Evolutionary conservation across 2,888 invertebrate genomes (phyloP).

Genomic region (Hirtodrosophila histrioides): DNA sequence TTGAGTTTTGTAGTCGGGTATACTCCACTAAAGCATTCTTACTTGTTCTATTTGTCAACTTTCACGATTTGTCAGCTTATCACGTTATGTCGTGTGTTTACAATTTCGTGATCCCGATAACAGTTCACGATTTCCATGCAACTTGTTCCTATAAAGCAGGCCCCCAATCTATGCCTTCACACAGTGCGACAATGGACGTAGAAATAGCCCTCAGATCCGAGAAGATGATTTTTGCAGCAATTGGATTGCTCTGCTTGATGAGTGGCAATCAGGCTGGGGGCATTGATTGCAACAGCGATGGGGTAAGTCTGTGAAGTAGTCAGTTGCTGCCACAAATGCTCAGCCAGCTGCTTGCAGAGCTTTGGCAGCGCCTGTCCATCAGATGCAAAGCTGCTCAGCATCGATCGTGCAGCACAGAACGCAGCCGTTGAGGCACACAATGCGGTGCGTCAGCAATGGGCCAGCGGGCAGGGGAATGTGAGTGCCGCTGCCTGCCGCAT

Average conservation of each 20-base stretch:
- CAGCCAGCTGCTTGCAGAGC: conserved; percentile 5
- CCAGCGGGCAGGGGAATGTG: conserved; percentile 29
- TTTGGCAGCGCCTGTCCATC: conserved; percentile 24
- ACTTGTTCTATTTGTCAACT: conserved; percentile 1
- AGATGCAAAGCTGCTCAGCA: not conserved
- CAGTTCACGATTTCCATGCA: conserved; percentile 6
- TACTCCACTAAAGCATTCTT: too few relatives aligned
- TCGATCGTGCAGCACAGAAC: not conserved
- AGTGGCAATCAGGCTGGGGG: not conserved
- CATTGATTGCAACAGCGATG: conserved; percentile 13
- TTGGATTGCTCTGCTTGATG: conserved; percentile 5
- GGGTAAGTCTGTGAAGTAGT: conserved; percentile 18
- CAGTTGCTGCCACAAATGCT: not conserved
- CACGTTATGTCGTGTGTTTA: not conserved
- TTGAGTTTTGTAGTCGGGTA: too few relatives aligned
- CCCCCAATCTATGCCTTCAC: too few relatives aligned
- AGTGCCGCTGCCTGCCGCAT: conserved; percentile 48
- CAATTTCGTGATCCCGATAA: conserved; percentile 12
- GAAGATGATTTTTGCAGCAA: not conserved
- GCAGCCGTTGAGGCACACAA: conserved; percentile 28
- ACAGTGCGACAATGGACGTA: conserved; percentile 1
- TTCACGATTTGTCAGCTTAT: conserved; percentile 12
- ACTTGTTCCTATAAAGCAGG: conserved; percentile 18
- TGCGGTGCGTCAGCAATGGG: conserved; percentile 41
- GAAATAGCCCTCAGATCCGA: not conserved